These are phyloP conservation scores for Drosophila pseudotakahashii DNA, from an alignment of 2,888 invertebrate genomes.

Conservation along the genomic window DNA sequence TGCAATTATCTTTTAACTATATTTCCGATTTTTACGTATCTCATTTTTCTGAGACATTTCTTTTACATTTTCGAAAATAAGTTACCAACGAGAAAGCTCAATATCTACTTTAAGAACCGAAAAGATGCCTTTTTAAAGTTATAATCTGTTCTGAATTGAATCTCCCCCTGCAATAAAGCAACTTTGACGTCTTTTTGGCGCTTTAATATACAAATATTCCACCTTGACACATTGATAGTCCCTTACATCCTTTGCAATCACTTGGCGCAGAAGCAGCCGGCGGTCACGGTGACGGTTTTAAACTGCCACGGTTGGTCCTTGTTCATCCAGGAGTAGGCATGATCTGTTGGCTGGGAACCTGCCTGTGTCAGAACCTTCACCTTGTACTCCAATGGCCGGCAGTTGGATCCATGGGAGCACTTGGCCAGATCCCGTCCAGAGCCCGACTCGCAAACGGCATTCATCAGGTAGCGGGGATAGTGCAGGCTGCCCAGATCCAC, in stretches of 20 bases:
- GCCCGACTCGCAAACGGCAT: constrained; percentile 81
- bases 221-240: constrained; percentile 16
- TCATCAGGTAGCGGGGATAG: constrained; percentile 82
- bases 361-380: constrained; percentile 79
- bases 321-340: constrained; percentile 56
- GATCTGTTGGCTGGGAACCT: constrained; percentile 40
- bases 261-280: constrained; percentile 83
- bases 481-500: constrained; percentile 81
- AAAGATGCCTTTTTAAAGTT: neutral
- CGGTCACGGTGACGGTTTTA: constrained; percentile 81
- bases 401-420: constrained; percentile 81
- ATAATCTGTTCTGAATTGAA: constrained; percentile 2
- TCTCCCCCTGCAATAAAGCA: constrained; percentile 48
- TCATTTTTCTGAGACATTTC: neutral
- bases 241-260: constrained; percentile 24
- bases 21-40: no score
- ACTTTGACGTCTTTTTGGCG: constrained; percentile 43
- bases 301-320: constrained; percentile 74
- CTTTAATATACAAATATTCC: constrained; percentile 39
- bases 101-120: neutral
- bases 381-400: constrained; percentile 83
- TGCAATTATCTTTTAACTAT: neutral
- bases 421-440: constrained; percentile 63
- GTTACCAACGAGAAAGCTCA: neutral
- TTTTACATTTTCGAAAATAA: neutral